These are phyloP conservation scores for Dolichotis patagonum DNA, from an alignment of 2,113 vertebrate genomes.

Conservation along the genomic window DNA sequence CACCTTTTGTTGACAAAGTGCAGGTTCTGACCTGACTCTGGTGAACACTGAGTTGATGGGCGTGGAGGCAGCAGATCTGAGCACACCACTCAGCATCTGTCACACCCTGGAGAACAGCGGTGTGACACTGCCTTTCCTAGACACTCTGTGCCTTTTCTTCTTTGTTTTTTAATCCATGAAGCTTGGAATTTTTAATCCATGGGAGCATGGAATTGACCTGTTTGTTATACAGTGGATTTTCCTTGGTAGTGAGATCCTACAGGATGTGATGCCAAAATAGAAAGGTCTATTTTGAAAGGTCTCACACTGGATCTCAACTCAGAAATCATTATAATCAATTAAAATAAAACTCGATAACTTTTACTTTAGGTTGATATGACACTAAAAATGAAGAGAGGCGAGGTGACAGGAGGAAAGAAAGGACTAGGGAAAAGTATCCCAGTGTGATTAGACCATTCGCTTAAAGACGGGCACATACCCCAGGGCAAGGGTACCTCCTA, in stretches of 20 bases:
- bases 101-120: conserved; percentile 38
- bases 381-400: not conserved
- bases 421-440: not conserved
- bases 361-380: not conserved
- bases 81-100: conserved; percentile 1
- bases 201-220: conserved; percentile 42
- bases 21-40: conserved; percentile 66
- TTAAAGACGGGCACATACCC: not conserved
- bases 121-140: conserved; percentile 26
- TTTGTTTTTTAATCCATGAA: conserved; percentile 15
- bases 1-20: conserved; percentile 39
- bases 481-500: too few relatives aligned
- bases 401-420: not conserved
- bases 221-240: conserved; percentile 46
- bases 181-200: too few relatives aligned
- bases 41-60: conserved; percentile 45
- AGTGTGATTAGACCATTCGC: not conserved
- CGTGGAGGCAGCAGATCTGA: conserved; percentile 55
- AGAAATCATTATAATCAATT: not conserved
- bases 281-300: too few relatives aligned
- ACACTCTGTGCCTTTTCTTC: not conserved
- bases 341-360: not conserved
- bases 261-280: not conserved
- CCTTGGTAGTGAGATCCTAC: conserved; percentile 36
- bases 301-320: not conserved